A percentile compares a stretch with the other conserved stretches of the same genome.
Conservation (phyloP, 1,140 invertebrate species). For the Berghia stephanieae region DNA sequence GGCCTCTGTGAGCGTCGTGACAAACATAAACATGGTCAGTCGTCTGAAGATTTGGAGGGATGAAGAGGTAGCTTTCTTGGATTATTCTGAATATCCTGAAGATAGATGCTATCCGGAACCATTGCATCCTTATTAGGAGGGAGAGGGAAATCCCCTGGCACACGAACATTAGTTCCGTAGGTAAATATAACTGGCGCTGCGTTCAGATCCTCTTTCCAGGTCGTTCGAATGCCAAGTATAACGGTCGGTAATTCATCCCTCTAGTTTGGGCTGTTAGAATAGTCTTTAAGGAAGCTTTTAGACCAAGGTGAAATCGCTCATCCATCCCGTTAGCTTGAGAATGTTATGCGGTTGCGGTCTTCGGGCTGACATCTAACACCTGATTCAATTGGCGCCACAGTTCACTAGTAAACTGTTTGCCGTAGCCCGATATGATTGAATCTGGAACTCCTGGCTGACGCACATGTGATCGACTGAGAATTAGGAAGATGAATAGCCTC, state of each 20-base stretch:
- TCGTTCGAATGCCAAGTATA: conserved; percentile 20
- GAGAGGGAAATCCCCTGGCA: conserved; percentile 15
- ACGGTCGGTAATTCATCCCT: background rate
- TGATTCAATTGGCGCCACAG: background rate
- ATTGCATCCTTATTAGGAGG: background rate
- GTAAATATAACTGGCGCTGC: background rate
- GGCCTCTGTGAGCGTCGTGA: background rate
- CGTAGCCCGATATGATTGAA: conserved; percentile 64
- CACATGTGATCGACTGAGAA: conserved; percentile 55
- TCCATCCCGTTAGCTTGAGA: conserved; percentile 25
- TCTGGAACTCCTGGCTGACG: conserved; percentile 43
- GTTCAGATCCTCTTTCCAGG: too few relatives aligned
- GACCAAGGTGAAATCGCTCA: conserved; percentile 24
- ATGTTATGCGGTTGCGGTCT: too few relatives aligned
- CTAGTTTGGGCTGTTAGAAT: background rate
- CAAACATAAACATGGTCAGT: too few relatives aligned
- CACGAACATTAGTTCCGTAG: conserved; percentile 13
- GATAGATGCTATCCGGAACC: background rate
- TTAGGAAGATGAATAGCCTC: conserved; percentile 65
- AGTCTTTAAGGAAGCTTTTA: conserved; percentile 13
- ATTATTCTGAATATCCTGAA: too few relatives aligned
- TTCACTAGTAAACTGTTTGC: conserved; percentile 59
- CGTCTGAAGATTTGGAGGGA: too few relatives aligned
- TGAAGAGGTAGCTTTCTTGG: too few relatives aligned
- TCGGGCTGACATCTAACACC: background rate